Percentiles rank a stretch among this genome's conserved stretches.
phyloP scores from a whole-genome alignment of 2,888 invertebrate species.

The Sphaeridia pumilis region DNA sequence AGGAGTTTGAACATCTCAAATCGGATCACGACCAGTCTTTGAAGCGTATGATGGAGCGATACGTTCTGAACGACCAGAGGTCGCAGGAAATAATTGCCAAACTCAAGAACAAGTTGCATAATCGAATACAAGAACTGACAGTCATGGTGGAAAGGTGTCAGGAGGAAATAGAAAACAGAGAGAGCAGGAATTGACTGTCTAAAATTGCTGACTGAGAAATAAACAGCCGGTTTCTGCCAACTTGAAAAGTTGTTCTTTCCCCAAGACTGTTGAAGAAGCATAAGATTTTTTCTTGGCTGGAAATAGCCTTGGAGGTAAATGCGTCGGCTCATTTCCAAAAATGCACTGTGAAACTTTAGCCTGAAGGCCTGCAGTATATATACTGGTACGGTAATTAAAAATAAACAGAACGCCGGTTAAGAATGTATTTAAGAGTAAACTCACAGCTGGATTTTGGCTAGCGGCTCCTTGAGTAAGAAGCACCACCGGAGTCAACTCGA shows the following conservation, averaged over 20 bases:
- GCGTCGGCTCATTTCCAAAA: neutral
- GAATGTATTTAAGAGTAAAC: no score
- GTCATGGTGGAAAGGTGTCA: conserved; percentile 13
- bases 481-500: no score
- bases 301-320: neutral
- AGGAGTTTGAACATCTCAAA: conserved; percentile 4
- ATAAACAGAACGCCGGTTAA: no score
- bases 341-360: no score
- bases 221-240: no score
- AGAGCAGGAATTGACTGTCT: neutral
- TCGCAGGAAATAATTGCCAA: conserved; percentile 6
- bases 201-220: no score
- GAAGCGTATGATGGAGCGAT: neutral
- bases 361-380: no score
- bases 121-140: conserved; percentile 5
- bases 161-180: neutral
- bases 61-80: conserved; percentile 1
- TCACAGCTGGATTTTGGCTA: no score
- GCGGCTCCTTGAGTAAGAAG: no score
- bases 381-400: no score
- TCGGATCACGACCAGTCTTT: conserved; percentile 6
- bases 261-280: no score
- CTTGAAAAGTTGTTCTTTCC: neutral
- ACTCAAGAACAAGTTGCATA: conserved; percentile 8
- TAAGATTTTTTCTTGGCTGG: no score